These are phyloP conservation scores for Balanococcus diminutus DNA, from an alignment of 2,888 invertebrate genomes.

Conservation along the genomic window DNA sequence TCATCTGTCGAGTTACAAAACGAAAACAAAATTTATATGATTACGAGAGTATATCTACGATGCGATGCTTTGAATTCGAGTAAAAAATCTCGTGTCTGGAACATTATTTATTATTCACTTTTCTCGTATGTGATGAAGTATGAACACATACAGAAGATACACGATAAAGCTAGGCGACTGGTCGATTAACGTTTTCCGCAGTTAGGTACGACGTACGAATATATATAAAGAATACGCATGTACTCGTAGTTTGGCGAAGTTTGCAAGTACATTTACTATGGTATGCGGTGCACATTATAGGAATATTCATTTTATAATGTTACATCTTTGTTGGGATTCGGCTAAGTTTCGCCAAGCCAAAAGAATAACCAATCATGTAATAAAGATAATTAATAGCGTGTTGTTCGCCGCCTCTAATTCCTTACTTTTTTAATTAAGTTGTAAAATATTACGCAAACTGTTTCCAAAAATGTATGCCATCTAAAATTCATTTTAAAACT, in stretches of 20 bases:
- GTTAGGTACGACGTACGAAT: neutral
- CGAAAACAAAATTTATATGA: slow-evolving; percentile 6
- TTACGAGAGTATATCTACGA: neutral
- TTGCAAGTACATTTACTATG: neutral
- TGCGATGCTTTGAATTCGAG: neutral
- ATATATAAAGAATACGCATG: neutral
- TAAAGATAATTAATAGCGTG: slow-evolving; percentile 1
- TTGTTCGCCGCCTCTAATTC: neutral
- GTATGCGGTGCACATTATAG: neutral
- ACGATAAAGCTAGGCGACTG: neutral
- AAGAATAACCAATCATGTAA: slow-evolving; percentile 7
- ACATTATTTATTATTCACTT: neutral
- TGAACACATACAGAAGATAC: neutral
- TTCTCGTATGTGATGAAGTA: slow-evolving; percentile 10
- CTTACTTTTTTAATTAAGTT: slow-evolving; percentile 26
- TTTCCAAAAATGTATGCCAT: neutral
- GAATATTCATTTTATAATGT: neutral
- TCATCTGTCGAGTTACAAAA: neutral
- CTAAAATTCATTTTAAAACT: neutral
- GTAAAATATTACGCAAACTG: neutral
- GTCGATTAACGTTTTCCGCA: slow-evolving; percentile 25
- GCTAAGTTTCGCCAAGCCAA: neutral
- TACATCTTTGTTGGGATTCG: neutral
- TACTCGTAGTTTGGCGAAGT: no score
- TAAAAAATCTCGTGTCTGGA: neutral